A percentile compares a stretch with the other conserved stretches of the same genome.
Evolutionary conservation across 2,888 invertebrate species (phyloP).

Genomic region (Bombylius major): DNA sequence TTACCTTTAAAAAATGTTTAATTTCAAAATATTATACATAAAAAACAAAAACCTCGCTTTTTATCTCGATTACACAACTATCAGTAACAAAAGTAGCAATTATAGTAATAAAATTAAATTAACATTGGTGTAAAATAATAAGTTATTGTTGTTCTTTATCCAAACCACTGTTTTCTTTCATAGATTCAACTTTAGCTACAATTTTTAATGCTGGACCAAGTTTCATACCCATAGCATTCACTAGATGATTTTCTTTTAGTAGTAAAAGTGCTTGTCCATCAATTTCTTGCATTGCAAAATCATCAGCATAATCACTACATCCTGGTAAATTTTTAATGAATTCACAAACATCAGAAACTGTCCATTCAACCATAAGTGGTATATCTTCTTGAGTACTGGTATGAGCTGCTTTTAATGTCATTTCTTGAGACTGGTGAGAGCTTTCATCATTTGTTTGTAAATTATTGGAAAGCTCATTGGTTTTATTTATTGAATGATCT

Average conservation of each 20-base stretch:
- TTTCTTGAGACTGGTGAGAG: neutral
- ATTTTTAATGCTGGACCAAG: slow-evolving; percentile 92
- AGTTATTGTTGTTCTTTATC: slow-evolving; percentile 5
- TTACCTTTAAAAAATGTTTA: too few relatives aligned
- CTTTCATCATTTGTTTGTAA: neutral
- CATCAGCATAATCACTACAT: slow-evolving; percentile 85
- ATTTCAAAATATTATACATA: too few relatives aligned
- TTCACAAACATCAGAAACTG: slow-evolving; percentile 79
- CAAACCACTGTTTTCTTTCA: slow-evolving; percentile 35
- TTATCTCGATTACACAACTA: too few relatives aligned
- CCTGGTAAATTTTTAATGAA: slow-evolving; percentile 82
- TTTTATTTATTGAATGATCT: neutral
- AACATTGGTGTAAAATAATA: too few relatives aligned
- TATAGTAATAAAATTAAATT: too few relatives aligned
- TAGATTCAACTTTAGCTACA: slow-evolving; percentile 78
- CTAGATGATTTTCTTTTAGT: slow-evolving; percentile 86
- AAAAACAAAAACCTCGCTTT: too few relatives aligned
- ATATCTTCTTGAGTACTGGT: slow-evolving; percentile 18
- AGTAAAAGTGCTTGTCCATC: slow-evolving; percentile 90
- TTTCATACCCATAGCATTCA: slow-evolving; percentile 90
- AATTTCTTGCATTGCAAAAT: slow-evolving; percentile 89
- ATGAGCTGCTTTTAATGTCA: neutral
- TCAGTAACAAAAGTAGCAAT: too few relatives aligned
- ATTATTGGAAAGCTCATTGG: neutral
- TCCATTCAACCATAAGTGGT: slow-evolving; percentile 34